Evolutionary conservation across 1,140 invertebrate species (phyloP).

Genomic region (Cyclina sinensis): DNA sequence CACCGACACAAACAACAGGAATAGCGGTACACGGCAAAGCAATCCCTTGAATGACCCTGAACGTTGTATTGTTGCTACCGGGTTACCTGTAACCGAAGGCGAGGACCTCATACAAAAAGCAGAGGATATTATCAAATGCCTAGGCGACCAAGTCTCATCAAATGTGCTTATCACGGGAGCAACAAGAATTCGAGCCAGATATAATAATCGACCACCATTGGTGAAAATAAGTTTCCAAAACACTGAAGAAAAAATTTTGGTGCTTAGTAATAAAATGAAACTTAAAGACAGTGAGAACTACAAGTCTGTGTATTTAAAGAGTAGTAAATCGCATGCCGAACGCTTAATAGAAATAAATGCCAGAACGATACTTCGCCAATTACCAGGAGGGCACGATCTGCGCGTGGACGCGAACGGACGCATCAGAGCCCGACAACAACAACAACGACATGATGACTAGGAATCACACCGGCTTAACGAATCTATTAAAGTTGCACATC

Average conservation of each 20-base stretch:
- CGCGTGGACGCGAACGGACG: constrained; percentile 29
- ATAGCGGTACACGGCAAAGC: too few species aligned
- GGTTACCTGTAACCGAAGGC: not conserved
- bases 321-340: too few species aligned
- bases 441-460: constrained; percentile 19
- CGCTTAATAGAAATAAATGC: constrained; percentile 40
- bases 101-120: constrained; percentile 2
- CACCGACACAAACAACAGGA: not conserved
- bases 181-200: not conserved
- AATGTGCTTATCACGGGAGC: not conserved
- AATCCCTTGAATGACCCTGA: too few species aligned
- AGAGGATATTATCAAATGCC: not conserved
- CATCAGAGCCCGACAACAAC: constrained; percentile 15
- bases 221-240: constrained; percentile 33
- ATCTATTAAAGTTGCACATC: constrained; percentile 39
- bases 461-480: constrained; percentile 23
- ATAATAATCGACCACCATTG: not conserved
- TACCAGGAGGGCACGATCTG: constrained; percentile 33
- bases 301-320: constrained; percentile 28
- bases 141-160: constrained; percentile 26
- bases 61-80: too few species aligned
- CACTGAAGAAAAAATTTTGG: not conserved
- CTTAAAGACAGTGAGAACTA: not conserved
- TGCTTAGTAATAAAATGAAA: constrained; percentile 37
- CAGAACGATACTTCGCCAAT: not conserved